phyloP scores from a whole-genome alignment of 2,888 invertebrate species.

The Lymantria dispar region DNA sequence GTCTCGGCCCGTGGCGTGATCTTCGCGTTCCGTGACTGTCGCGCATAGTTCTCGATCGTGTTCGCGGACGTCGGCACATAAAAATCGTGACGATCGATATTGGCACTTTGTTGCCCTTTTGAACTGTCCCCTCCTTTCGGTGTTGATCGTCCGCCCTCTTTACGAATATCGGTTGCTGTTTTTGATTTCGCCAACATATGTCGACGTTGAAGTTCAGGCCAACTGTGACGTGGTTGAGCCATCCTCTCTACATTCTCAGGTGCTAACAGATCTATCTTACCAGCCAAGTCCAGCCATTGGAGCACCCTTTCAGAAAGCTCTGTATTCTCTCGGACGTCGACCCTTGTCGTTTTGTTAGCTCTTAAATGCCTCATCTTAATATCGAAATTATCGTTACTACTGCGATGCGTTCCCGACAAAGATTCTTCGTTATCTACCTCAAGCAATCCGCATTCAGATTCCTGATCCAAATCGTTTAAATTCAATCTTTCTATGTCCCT shows the following conservation, averaged over 20 bases:
- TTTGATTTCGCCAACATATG: constrained; percentile 59
- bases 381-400: constrained; percentile 39
- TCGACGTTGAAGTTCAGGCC: constrained; percentile 66
- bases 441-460: constrained; percentile 56
- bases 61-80: constrained; percentile 71
- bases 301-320: constrained; percentile 87
- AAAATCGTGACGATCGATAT: constrained; percentile 72
- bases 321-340: constrained; percentile 58
- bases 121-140: constrained; percentile 52
- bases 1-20: constrained; percentile 59
- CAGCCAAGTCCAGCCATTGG: constrained; percentile 90
- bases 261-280: constrained; percentile 76
- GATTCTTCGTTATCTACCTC: constrained; percentile 54
- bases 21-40: constrained; percentile 71
- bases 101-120: constrained; percentile 56
- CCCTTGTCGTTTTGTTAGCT: constrained; percentile 62
- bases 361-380: constrained; percentile 60
- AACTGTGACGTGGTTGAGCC: constrained; percentile 69
- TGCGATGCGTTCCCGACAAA: constrained; percentile 47
- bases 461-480: constrained; percentile 53
- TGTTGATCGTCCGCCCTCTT: constrained; percentile 47
- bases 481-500: constrained; percentile 57
- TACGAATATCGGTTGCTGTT: constrained; percentile 60
- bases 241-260: constrained; percentile 60
- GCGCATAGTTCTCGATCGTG: constrained; percentile 78